These are phyloP conservation scores for Eudemis profundana DNA, from an alignment of 2,888 invertebrate species.

Conservation along the genomic window DNA sequence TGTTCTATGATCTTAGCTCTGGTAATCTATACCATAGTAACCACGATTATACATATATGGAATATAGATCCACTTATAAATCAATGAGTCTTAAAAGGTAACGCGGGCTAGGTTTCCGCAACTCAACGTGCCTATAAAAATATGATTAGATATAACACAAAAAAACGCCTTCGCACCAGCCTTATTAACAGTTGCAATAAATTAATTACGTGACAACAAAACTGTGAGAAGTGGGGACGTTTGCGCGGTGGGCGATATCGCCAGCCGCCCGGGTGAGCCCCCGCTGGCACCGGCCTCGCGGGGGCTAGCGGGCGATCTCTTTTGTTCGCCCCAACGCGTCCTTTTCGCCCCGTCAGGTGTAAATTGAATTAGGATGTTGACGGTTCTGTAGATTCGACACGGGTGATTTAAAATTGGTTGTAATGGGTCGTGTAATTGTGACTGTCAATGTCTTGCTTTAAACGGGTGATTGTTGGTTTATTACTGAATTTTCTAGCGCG, in stretches of 20 bases:
- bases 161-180: slow-evolving; percentile 15
- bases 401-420: slow-evolving; percentile 31
- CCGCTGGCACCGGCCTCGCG: slow-evolving; percentile 78
- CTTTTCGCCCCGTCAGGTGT: slow-evolving; percentile 57
- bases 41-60: too few relatives aligned
- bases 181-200: slow-evolving; percentile 67
- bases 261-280: slow-evolving; percentile 62
- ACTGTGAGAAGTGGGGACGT: slow-evolving; percentile 64
- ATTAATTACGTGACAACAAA: slow-evolving; percentile 83
- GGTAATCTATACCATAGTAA: too few relatives aligned
- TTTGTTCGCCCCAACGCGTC: slow-evolving; percentile 76
- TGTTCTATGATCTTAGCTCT: too few relatives aligned
- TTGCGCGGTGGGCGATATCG: slow-evolving; percentile 67
- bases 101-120: too few relatives aligned
- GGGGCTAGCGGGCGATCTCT: slow-evolving; percentile 57
- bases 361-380: slow-evolving; percentile 39
- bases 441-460: slow-evolving; percentile 14
- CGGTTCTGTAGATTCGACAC: slow-evolving; percentile 46
- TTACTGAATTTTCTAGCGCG: background rate
- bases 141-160: slow-evolving; percentile 22
- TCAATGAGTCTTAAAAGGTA: too few relatives aligned
- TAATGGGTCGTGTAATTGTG: slow-evolving; percentile 38
- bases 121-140: too few relatives aligned
- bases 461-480: slow-evolving; percentile 13
- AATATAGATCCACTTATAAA: too few relatives aligned